Base-by-base conservation (phyloP, 2,113 vertebrate genomes). In the Nothoprocta pentlandii region DNA sequence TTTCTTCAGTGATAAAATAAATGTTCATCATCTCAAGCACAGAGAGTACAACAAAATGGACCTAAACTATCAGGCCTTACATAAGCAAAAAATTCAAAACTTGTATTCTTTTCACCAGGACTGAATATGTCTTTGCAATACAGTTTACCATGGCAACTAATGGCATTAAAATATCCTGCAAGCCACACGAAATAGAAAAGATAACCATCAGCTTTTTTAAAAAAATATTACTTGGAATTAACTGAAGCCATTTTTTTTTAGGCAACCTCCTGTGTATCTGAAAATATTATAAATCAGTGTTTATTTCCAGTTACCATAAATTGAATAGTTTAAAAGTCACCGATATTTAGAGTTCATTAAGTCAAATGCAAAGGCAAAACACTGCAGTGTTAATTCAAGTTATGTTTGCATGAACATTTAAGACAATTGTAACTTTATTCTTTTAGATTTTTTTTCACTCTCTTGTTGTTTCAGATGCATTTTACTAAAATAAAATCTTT, bases 1-100 rank as follows among this genome's bases (percentile, higher is more conserved):
- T 58, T 94, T 80, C n/a, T 74, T 74, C 28, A 66, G 25, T 44
- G 42, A 44, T 30, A 93, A 83, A 94, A 94, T 56, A 80, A 44
- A 76, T 66, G 4, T 62, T 85, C 28, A 16, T 64, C 89, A 42
- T 82, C 75, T 87, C 67, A 62, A 73, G 36, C 28, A 64, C 14
- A 73, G 8, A 28, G 41, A 76, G 28, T 30, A 56, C 54, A 56
- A 46, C 32, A 82, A 85, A 77, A 58, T 34, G 12, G 28, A n/a
- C 59, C 25, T 85, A 74, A 69, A 5, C 17, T 84, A 23, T 58
- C n/a, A 87, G 36, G 16, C 5, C 11, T 69, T 89, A 74, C 30
- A 47, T 44, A 78, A 61, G 32, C 15, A 87, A 94, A 91, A 36
- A 34, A 7, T 7, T 70, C 36, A 51, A 64, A 89, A 75, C 15